Evolutionary conservation across 2,888 invertebrate species (phyloP), one percentile per base, ranked within the genome.

Genomic region (Entomobrya proxima): DNA sequence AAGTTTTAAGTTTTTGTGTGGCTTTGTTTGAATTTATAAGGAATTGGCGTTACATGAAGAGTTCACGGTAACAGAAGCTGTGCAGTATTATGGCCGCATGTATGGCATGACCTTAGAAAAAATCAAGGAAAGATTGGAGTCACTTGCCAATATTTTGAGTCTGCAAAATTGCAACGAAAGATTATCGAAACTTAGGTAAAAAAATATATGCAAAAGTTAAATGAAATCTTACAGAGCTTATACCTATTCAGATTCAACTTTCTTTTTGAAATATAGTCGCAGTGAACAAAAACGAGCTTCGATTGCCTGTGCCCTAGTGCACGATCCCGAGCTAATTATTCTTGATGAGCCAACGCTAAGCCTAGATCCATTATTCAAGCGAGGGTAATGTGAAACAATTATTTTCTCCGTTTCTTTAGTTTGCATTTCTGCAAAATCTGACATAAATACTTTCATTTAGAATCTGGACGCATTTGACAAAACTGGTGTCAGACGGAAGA

Each of bases 91-190:
- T 40, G 88, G 87, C 0, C 79, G 85, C 0, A 64, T 88, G 58
- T 87, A 84, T 75, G 88, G 88, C 13, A 84, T 88, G 84, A 86
- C 47, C 21, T 27, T 76, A 15, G 82, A 79, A 7, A 78, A 87
- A 52, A 52, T 88, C 1, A 77, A 79, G 30, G 87, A 85, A 21
- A 69, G 87, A 21, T 27, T 58, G 21, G 87, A 87, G 24, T 35
- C 55, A 0, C 67, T 88, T 7, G 11, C 77, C 1, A 81, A 78
- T 7, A 82, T 88, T 52, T 67, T 88, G 37, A 81, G 84, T 58
- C 21, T 87, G 47, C 86, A 86, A 37, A 81, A 77, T 55, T 86
- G 81, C 55, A 86, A 81, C 18, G 74, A 67, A 40, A 75, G 81
- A 30, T 30, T 86, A 13, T 75, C 75, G 0, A 77, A 35, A 21